These are phyloP conservation scores for Hypomecis punctinalis DNA, from an alignment of 2,888 invertebrate genomes.

Conservation along the genomic window DNA sequence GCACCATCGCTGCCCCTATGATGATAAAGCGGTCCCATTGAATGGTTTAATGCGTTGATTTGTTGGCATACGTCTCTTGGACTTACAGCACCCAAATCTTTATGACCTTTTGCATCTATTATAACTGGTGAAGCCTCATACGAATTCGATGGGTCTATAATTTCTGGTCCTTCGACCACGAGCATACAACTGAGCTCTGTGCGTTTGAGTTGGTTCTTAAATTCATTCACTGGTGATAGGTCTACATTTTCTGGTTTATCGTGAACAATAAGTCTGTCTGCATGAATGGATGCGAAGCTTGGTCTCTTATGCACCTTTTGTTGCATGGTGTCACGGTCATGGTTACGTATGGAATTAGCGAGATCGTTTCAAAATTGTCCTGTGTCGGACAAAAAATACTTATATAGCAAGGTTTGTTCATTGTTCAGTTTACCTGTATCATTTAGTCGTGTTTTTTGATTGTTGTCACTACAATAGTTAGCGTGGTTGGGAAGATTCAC, in stretches of 20 bases:
- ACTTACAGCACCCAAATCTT: slow-evolving; percentile 60
- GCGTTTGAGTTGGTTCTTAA: background rate
- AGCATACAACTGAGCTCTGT: slow-evolving; percentile 14
- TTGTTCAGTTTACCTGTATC: slow-evolving; percentile 55
- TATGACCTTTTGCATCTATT: slow-evolving; percentile 51
- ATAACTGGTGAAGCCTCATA: slow-evolving; percentile 33
- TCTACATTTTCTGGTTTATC: slow-evolving; percentile 42
- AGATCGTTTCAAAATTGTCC: slow-evolving; percentile 66
- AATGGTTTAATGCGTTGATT: slow-evolving; percentile 68
- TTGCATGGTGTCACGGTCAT: slow-evolving; percentile 60
- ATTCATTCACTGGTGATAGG: slow-evolving; percentile 25
- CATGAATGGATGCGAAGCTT: slow-evolving; percentile 70
- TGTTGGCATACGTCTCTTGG: slow-evolving; percentile 71
- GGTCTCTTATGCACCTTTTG: slow-evolving; percentile 66
- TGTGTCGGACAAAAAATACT: slow-evolving; percentile 52
- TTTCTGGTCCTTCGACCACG: slow-evolving; percentile 13
- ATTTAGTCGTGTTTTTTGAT: slow-evolving; percentile 35
- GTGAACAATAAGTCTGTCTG: slow-evolving; percentile 67
- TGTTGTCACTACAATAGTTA: slow-evolving; percentile 25
- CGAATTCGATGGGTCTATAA: slow-evolving; percentile 46
- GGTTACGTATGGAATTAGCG: slow-evolving; percentile 70
- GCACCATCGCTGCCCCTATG: slow-evolving; percentile 68
- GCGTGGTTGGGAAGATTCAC: slow-evolving; percentile 32
- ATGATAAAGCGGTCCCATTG: slow-evolving; percentile 59
- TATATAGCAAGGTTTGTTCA: slow-evolving; percentile 52